Evolutionary conservation across 2,113 vertebrate genomes (phyloP).

Genomic region (Saguinus midas): DNA sequence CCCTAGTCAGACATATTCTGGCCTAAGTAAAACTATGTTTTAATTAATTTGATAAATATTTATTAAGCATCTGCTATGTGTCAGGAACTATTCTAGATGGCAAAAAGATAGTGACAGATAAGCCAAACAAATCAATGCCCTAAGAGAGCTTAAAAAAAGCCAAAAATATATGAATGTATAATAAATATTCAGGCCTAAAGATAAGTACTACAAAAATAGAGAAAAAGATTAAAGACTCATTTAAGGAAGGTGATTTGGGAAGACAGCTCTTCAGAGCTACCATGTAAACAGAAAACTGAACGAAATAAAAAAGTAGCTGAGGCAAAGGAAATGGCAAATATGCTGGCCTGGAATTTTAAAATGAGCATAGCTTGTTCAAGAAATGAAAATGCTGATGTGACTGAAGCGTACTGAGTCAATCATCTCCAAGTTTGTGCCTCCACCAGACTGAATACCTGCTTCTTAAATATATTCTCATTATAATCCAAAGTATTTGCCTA

Average conservation of each 20-base stretch:
- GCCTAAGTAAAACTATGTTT: background rate
- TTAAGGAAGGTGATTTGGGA: background rate
- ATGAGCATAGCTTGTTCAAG: background rate
- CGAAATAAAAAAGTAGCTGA: background rate
- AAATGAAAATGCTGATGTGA: background rate
- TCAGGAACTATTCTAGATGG: background rate
- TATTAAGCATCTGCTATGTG: background rate
- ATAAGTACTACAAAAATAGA: background rate
- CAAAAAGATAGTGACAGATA: background rate
- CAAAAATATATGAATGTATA: background rate
- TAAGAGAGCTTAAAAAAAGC: background rate
- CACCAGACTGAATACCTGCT: background rate
- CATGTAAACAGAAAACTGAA: background rate
- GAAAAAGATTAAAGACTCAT: background rate
- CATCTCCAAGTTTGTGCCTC: background rate
- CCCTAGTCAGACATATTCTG: background rate
- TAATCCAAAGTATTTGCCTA: background rate
- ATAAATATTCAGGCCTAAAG: background rate
- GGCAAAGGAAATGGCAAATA: background rate
- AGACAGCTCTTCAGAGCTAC: background rate
- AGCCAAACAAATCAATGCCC: background rate
- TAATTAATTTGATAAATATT: background rate
- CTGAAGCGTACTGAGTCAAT: background rate
- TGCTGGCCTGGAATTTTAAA: background rate
- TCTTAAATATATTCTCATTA: background rate